Evolutionary conservation across 2,797 vertebrate genomes (phyloP).

Genomic region (Arvicola amphibius): DNA sequence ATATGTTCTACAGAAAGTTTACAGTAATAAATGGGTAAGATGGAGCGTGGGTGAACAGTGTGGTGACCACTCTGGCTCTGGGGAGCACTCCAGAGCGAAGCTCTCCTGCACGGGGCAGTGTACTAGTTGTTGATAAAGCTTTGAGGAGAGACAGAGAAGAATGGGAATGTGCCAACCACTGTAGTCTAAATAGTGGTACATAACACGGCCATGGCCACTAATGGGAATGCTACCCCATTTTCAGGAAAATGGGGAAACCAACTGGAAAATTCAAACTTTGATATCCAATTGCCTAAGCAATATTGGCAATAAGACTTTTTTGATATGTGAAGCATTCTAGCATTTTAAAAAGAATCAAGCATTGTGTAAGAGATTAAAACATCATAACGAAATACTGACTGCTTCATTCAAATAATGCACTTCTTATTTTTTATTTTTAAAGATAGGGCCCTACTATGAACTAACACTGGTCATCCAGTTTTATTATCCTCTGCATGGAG

Average conservation of each 20-base stretch:
- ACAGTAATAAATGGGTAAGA: neutral
- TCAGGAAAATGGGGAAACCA: neutral
- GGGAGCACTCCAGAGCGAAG: no score
- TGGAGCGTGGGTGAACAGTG: neutral
- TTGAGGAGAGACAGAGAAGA: neutral
- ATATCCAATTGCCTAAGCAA: neutral
- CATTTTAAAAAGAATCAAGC: neutral
- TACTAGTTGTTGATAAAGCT: neutral
- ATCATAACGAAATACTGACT: neutral
- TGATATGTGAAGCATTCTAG: neutral
- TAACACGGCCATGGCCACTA: neutral
- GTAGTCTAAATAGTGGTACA: neutral
- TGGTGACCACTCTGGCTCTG: neutral
- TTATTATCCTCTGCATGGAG: neutral
- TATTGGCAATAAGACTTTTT: neutral
- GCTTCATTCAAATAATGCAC: neutral
- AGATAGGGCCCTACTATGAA: neutral
- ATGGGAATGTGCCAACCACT: neutral
- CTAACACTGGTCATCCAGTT: neutral
- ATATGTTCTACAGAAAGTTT: neutral
- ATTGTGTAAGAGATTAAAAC: neutral
- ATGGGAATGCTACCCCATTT: neutral
- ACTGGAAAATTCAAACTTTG: slow-evolving; percentile 28
- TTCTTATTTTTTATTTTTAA: neutral
- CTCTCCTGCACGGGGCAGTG: neutral